phyloP scores from a whole-genome alignment of 2,888 invertebrate species.

The Patella depressa region DNA sequence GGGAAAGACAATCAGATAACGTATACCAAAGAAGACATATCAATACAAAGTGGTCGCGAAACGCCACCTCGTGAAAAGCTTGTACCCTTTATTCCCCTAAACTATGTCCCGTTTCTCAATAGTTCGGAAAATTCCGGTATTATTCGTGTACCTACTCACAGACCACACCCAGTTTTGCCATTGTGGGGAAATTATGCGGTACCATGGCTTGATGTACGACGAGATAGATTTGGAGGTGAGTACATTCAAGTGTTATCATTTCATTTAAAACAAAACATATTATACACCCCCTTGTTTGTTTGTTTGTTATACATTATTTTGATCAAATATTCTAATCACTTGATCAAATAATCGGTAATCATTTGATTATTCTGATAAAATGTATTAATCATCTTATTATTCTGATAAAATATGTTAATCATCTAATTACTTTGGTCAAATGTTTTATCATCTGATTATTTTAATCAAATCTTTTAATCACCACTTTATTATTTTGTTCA shows the following conservation, averaged over 20 bases:
- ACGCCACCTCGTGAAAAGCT: neutral
- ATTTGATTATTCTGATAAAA: too few species aligned
- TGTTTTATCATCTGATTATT: too few species aligned
- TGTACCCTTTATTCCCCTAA: constrained; percentile 4
- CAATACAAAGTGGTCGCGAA: neutral
- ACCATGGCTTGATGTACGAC: constrained; percentile 65
- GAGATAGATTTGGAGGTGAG: constrained; percentile 66
- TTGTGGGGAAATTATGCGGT: constrained; percentile 52
- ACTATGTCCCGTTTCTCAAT: neutral
- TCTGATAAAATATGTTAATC: too few species aligned
- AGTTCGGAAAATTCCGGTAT: constrained; percentile 41
- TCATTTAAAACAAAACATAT: too few species aligned
- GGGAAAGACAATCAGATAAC: neutral
- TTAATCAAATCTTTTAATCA: too few species aligned
- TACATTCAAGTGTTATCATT: constrained; percentile 3
- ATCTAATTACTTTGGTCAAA: too few species aligned
- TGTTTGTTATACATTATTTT: too few species aligned
- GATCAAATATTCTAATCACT: too few species aligned
- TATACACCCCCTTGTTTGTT: too few species aligned
- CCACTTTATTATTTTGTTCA: too few species aligned
- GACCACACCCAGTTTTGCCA: constrained; percentile 53
- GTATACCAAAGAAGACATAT: neutral
- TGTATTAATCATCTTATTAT: too few species aligned
- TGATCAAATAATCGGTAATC: too few species aligned
- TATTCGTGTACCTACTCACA: constrained; percentile 55